Base-by-base conservation (phyloP, 2,888 invertebrate genomes). In the Drosophila atripex region DNA sequence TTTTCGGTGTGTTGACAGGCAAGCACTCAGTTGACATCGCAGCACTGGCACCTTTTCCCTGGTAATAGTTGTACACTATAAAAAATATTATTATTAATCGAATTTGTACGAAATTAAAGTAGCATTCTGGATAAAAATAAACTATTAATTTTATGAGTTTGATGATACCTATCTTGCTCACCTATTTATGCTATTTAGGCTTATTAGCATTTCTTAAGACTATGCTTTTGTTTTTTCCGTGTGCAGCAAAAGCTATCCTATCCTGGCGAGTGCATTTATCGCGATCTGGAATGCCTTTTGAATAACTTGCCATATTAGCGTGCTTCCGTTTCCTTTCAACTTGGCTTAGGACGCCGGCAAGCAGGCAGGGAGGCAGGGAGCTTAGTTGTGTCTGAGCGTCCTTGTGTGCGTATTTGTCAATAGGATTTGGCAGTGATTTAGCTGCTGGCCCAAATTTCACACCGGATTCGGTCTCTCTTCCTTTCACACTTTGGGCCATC, bases 291-390 rank as follows among this genome's bases (percentile, higher is more conserved):
- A 76, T 84, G 85, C 75, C 79, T 86, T 84, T 85, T 83, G 85
- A 85, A 85, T 85, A 85, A 87, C 78, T 85, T 85, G 87, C 74
- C 74, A 83, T 80, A 87, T 85, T 86, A 86, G 75, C 77, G 71
- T 65, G 84, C 63, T 78, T 78, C 76, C 76, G 69, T 71, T 59
- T 73, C 63, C 71, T 50, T 60, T 59, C 49, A 56, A 68, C 68
- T 73, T 54, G 56, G 14, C 35, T 35, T n/a, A 32, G 32, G 12
- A 12, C 32, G 69, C 66, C 21, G 64, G 49, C 51, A 51, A 30
- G 41, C 50, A 41, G 28, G 56, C 8, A 21, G 25, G 39, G 12
- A 21, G 47, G 39, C 23, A 21, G 12, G 18, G 53, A 50, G 65
- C 73, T 68, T 54, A 59, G 72, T 39, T 51, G 39, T 71, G 64